Base-by-base conservation (phyloP, 2,113 vertebrate genomes). In the Pelvicachromis taeniatus region DNA sequence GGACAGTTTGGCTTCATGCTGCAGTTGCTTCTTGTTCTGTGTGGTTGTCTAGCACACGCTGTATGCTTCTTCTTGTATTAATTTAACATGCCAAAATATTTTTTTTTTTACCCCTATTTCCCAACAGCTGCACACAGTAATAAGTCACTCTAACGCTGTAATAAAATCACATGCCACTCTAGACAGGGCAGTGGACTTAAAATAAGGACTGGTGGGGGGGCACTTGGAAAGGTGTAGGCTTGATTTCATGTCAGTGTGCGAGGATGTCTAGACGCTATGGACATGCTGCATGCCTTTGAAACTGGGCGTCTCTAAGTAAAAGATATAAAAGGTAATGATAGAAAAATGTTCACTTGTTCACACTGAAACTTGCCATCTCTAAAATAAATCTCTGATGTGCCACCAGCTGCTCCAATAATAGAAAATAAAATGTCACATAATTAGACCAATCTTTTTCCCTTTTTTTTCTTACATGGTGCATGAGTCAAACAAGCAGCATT, bases 401-500 rank as follows among this genome's bases (percentile, higher is more conserved):
- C 85, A 53, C 40, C 29, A 33, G 42, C 78, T 40, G 31, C 23
- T 87, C 35, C 48, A 78, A 55, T 56, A 50, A 59, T 17, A 61
- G 78, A 38, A 85, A 82, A 45, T 81, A n/a, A 85, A 80, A 86
- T 80, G 31, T 58, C 2, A 12, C 26, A 35, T 29, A 61, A 77
- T 33, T 70, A 21, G 29, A 17, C 12, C 42, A 79, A 38, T 88
- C 68, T 38, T 65, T 65, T 65, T 65, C 61, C 26, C 23, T 35
- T 11, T 84, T 87, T 87, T 59, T 68, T 53, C 56, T 78, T 61
- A 53, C 78, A 88, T 85, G 85, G 83, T 91, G 78, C 84, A 89
- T 80, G 85, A 89, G 73, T 81, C 88, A 90, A 93, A 95, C 93
- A 95, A 92, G 91, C 90, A 88, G 92, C 91, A 91, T 91, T 93